These are phyloP conservation scores for Ornithoptera alexandrae DNA, from an alignment of 2,888 invertebrate genomes.

Conservation along the genomic window DNA sequence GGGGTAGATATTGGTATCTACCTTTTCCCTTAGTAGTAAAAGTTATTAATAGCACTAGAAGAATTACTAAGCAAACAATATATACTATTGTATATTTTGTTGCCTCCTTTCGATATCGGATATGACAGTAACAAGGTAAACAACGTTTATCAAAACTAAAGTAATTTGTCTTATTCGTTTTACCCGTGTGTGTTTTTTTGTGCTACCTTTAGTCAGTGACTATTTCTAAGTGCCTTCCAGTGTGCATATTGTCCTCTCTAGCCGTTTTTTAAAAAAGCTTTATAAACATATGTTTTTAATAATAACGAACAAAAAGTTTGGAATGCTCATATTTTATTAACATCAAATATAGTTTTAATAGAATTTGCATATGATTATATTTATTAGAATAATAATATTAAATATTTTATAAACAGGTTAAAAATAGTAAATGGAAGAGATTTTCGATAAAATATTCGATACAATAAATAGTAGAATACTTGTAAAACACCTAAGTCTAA, in stretches of 20 bases:
- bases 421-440: not conserved
- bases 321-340: conserved; percentile 23
- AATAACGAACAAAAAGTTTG: not conserved
- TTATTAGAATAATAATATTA: conserved; percentile 3
- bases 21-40: too few species aligned
- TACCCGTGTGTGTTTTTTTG: not conserved
- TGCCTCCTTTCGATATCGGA: too few species aligned
- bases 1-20: too few species aligned
- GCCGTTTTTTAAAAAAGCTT: not conserved
- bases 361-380: not conserved
- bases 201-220: too few species aligned
- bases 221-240: too few species aligned
- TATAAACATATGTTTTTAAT: not conserved
- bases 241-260: not conserved
- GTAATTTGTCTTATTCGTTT: not conserved
- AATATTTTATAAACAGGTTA: conserved; percentile 4
- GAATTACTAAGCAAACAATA: too few species aligned
- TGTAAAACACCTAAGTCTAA: conserved; percentile 6
- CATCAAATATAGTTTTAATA: conserved; percentile 13
- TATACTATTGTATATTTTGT: too few species aligned
- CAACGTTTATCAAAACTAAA: too few species aligned
- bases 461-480: not conserved
- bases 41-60: too few species aligned
- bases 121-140: too few species aligned
- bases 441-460: conserved; percentile 1